Conservation (phyloP, 2,888 invertebrate species). For the Exephanes ischioxanthus region DNA sequence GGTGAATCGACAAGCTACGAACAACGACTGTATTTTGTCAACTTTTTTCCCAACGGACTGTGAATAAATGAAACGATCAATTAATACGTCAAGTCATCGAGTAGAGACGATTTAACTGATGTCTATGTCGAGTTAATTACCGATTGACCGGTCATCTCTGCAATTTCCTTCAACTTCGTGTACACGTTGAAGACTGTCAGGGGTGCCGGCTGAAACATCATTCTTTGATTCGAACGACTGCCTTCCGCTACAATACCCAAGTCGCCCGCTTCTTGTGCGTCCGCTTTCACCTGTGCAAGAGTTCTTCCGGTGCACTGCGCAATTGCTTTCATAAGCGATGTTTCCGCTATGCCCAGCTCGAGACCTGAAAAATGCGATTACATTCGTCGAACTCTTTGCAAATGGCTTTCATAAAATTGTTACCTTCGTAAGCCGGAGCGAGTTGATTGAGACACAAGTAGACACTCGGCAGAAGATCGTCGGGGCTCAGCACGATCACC, state of each 20-base stretch:
- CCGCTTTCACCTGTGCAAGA: conserved; percentile 92
- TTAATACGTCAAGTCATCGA: neutral
- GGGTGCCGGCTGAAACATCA: conserved; percentile 94
- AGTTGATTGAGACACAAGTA: conserved; percentile 98
- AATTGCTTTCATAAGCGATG: conserved; percentile 96
- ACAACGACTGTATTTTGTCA: conserved; percentile 95
- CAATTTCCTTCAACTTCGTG: conserved; percentile 93
- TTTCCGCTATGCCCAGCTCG: conserved; percentile 98
- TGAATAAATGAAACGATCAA: conserved; percentile 67
- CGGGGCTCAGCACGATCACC: conserved; percentile 94
- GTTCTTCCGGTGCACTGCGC: conserved; percentile 95
- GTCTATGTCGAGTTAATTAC: conserved; percentile 84
- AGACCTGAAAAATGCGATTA: conserved; percentile 85
- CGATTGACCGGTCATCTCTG: conserved; percentile 92
- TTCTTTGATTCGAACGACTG: conserved; percentile 93
- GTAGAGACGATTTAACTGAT: neutral
- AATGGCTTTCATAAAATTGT: neutral
- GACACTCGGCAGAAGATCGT: conserved; percentile 95
- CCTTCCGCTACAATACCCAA: conserved; percentile 96
- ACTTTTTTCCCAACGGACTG: conserved; percentile 94
- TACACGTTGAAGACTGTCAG: conserved; percentile 92
- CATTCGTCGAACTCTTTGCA: neutral
- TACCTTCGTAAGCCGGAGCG: conserved; percentile 97
- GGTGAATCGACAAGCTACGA: conserved; percentile 95
- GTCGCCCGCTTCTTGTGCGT: conserved; percentile 92